Base-by-base conservation (phyloP, 2,888 invertebrate genomes). In the Dryadula phaetusa region DNA sequence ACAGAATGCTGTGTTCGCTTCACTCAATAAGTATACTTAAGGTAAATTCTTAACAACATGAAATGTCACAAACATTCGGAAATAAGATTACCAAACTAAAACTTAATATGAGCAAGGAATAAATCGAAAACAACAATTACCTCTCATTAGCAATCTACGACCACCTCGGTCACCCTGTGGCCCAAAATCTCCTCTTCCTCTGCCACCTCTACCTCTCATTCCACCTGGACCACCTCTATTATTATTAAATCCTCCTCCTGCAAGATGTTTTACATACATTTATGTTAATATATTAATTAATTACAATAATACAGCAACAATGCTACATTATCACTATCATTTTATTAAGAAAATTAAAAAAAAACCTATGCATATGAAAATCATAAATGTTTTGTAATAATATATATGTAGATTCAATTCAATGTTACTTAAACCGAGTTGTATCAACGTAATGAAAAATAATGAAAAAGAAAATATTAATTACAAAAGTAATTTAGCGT, bases 91-190 rank as follows among this genome's bases (percentile, higher is more conserved):
- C n/a, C n/a, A n/a, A n/a, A n/a, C n/a, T n/a, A n/a, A n/a, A n/a
- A n/a, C n/a, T n/a, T n/a, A n/a, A n/a, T n/a, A n/a, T n/a, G n/a
- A n/a, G n/a, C n/a, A n/a, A n/a, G n/a, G n/a, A n/a, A 37, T 12
- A 6, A 37, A 37, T 10, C 8, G 7, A 8, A 14, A 32, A 56
- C 28, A 25, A 32, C 3, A n/a, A 46, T 52, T 70, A 88, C 92
- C 92, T 87, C 92, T 86, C 90, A 91, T 90, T 5, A 84, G 88
- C 90, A 90, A 90, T 40, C 91, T 86, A 42, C 88, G 79, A 8
- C 87, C 86, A 44, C 82, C 91, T 67, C 90, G 81, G 58, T 90
- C 91, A 70, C 83, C 86, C 37, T 90, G 79, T 14, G 82, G 91
- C 14, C 81, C 85, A 76, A 90, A 92, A 73, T 92, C 92, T 20